phyloP scores from a whole-genome alignment of 2,797 vertebrate species.

The Protosalanx chinensis region DNA sequence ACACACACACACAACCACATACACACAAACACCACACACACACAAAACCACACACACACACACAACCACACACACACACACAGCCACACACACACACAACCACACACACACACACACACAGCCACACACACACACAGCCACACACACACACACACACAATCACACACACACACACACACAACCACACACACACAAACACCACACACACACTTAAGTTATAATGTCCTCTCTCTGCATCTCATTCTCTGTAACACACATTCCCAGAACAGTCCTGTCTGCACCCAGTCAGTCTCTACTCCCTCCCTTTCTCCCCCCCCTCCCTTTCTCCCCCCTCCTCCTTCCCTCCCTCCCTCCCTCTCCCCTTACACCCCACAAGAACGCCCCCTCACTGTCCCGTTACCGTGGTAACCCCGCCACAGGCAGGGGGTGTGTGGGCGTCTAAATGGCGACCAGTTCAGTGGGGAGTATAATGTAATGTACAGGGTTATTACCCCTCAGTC shows the following conservation, averaged over 20 bases:
- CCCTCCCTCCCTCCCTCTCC: slow-evolving; percentile 5
- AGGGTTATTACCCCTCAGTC: slow-evolving; percentile 1
- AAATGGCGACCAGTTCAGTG: slow-evolving; percentile 42
- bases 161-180: neutral
- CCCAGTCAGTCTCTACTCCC: neutral
- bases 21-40: neutral
- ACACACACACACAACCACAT: slow-evolving; percentile 37
- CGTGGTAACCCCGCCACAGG: slow-evolving; percentile 67
- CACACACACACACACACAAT: neutral
- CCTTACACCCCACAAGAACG: slow-evolving; percentile 43
- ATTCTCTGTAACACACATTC: neutral
- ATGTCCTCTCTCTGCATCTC: neutral
- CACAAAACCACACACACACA: neutral
- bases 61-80: neutral
- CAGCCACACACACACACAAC: neutral
- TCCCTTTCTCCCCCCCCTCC: slow-evolving; percentile 6
- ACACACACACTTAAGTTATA: neutral
- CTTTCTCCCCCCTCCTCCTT: neutral
- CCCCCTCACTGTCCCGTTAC: slow-evolving; percentile 58
- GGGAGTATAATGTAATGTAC: slow-evolving; percentile 37
- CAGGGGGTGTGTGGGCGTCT: slow-evolving; percentile 60
- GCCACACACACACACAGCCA: neutral
- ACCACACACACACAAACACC: neutral
- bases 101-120: slow-evolving; percentile 31
- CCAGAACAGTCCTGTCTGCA: neutral